A percentile compares a stretch with the other conserved stretches of the same genome.
Conservation (phyloP, 2,888 invertebrate genomes). For the Phyto melanocephala region DNA sequence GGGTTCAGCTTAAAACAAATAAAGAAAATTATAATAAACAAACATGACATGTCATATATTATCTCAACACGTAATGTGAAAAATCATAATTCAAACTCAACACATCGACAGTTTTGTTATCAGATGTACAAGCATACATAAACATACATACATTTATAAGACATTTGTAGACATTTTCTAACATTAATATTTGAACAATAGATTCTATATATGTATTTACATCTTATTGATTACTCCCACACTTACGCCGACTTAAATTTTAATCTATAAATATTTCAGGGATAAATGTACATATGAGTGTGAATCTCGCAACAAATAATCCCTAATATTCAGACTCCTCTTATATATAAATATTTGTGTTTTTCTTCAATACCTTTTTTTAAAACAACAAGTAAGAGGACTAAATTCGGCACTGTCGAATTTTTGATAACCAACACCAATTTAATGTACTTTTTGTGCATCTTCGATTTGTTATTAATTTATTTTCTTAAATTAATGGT, state of each 20-base stretch:
- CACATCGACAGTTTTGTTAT: background rate
- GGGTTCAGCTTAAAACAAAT: background rate
- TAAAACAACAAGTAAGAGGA: too few relatives aligned
- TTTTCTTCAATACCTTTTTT: constrained; percentile 2
- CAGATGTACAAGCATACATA: background rate
- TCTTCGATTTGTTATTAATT: too few relatives aligned
- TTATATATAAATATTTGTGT: constrained; percentile 3
- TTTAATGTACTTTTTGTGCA: too few relatives aligned
- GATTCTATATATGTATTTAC: background rate
- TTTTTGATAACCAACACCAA: too few relatives aligned
- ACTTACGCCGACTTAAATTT: background rate
- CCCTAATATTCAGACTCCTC: constrained; percentile 10
- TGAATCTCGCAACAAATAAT: background rate
- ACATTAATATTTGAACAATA: constrained; percentile 11
- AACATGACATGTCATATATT: constrained; percentile 9
- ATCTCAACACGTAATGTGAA: background rate
- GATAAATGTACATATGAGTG: background rate
- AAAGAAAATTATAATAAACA: constrained; percentile 27
- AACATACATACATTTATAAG: background rate
- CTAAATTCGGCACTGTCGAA: too few relatives aligned
- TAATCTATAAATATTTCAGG: constrained; percentile 7
- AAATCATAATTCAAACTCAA: background rate
- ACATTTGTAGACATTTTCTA: background rate
- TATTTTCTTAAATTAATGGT: too few relatives aligned
- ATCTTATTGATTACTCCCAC: background rate